Evolutionary conservation across 2,888 invertebrate genomes (phyloP).

Genomic region (Phragmatobia fuliginosa): DNA sequence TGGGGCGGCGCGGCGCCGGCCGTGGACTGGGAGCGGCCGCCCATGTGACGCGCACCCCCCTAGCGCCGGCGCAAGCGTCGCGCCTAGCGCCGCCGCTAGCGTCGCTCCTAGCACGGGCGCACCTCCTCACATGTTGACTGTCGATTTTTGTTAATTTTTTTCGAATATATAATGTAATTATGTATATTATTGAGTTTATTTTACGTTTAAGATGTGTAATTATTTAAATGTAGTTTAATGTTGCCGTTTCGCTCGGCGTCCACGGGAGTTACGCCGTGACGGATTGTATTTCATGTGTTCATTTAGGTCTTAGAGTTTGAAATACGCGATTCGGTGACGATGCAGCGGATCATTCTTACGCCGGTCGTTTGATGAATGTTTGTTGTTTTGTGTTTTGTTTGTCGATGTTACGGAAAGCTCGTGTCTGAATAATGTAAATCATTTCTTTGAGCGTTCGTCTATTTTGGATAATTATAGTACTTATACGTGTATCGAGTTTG

Average conservation of each 20-base stretch:
- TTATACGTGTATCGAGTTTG: constrained; percentile 47
- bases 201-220: constrained; percentile 83
- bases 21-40: constrained; percentile 82
- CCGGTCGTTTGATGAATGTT: constrained; percentile 78
- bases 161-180: constrained; percentile 86
- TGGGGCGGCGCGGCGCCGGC: constrained; percentile 79
- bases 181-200: constrained; percentile 86
- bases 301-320: constrained; percentile 84
- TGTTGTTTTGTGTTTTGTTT: constrained; percentile 84
- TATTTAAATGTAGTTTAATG: constrained; percentile 78
- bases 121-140: constrained; percentile 55
- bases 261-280: constrained; percentile 66
- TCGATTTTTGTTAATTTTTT: constrained; percentile 77
- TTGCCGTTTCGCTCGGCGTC: constrained; percentile 69
- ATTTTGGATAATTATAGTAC: constrained; percentile 52
- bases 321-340: constrained; percentile 75
- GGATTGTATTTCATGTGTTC: constrained; percentile 85
- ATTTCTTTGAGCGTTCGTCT: constrained; percentile 78
- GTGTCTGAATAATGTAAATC: constrained; percentile 85
- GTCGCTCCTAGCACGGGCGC: no score
- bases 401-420: constrained; percentile 76
- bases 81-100: constrained; percentile 45
- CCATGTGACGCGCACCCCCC: constrained; percentile 77
- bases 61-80: constrained; percentile 52
- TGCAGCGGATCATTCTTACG: constrained; percentile 72